Evolutionary conservation across 2,113 vertebrate genomes (phyloP).

Genomic region (Barnardius zonarius): DNA sequence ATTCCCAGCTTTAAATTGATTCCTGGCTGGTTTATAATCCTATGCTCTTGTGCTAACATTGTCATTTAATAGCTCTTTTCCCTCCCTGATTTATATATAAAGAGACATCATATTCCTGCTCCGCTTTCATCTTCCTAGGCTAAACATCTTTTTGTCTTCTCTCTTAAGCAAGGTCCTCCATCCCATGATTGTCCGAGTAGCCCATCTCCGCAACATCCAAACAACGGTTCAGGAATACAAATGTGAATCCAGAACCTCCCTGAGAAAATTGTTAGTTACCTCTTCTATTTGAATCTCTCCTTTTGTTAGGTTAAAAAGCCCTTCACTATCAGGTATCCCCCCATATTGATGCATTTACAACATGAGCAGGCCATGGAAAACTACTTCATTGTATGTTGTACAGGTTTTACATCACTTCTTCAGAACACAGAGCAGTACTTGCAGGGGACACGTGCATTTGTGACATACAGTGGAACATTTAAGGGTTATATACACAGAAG

Average conservation of each 20-base stretch:
- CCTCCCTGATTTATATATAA: not conserved
- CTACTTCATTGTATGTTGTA: not conserved
- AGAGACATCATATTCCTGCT: not conserved
- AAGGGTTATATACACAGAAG: not conserved
- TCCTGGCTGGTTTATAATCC: not conserved
- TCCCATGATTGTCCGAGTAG: not conserved
- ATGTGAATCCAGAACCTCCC: not conserved
- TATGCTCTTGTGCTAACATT: not conserved
- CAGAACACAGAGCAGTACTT: not conserved
- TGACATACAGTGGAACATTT: not conserved
- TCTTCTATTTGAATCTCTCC: not conserved
- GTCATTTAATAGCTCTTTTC: not conserved
- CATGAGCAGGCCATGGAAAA: not conserved
- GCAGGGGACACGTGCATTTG: not conserved
- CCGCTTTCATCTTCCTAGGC: not conserved
- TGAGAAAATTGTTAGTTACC: not conserved
- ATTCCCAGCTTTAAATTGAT: slow-evolving; percentile 22
- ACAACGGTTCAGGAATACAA: not conserved
- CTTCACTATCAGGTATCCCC: not conserved
- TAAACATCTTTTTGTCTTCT: not conserved
- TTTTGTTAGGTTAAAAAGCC: not conserved
- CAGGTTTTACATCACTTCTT: not conserved
- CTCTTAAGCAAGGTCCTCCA: not conserved
- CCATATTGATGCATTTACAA: not conserved
- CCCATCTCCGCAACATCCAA: not conserved